These are phyloP conservation scores for Equus quagga DNA, from an alignment of 2,113 vertebrate genomes.

Conservation along the genomic window DNA sequence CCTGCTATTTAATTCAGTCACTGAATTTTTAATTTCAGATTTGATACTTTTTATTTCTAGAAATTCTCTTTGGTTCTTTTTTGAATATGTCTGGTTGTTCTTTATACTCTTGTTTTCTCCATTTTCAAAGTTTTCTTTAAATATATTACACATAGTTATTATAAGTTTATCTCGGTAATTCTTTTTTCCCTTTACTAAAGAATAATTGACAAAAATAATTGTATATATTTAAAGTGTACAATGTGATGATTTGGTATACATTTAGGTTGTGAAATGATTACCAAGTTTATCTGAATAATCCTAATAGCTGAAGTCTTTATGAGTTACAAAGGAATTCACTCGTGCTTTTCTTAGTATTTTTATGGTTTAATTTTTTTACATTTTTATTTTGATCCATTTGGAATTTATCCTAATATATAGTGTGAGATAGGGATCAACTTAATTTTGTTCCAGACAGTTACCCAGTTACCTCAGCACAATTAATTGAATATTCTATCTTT, in stretches of 20 bases:
- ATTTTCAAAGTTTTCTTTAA: slow-evolving; percentile 42
- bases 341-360: slow-evolving; percentile 11
- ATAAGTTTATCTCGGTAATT: slow-evolving; percentile 27
- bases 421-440: not conserved
- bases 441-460: slow-evolving; percentile 23
- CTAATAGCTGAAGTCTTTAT: not conserved
- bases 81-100: not conserved
- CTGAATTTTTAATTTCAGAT: slow-evolving; percentile 22
- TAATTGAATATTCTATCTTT: not conserved
- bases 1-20: slow-evolving; percentile 8
- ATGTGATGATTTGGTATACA: not conserved
- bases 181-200: not conserved
- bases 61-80: not conserved
- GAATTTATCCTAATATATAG: not conserved
- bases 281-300: slow-evolving; percentile 17
- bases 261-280: not conserved
- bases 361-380: slow-evolving; percentile 36
- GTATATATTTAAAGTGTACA: not conserved
- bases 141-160: not conserved
- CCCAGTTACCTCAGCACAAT: not conserved
- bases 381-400: slow-evolving; percentile 40
- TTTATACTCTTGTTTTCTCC: slow-evolving; percentile 35
- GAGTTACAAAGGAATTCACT: not conserved
- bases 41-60: not conserved
- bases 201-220: not conserved